These are phyloP conservation scores for Eupsittula cactorum DNA, from an alignment of 2,113 vertebrate species.

Conservation along the genomic window DNA sequence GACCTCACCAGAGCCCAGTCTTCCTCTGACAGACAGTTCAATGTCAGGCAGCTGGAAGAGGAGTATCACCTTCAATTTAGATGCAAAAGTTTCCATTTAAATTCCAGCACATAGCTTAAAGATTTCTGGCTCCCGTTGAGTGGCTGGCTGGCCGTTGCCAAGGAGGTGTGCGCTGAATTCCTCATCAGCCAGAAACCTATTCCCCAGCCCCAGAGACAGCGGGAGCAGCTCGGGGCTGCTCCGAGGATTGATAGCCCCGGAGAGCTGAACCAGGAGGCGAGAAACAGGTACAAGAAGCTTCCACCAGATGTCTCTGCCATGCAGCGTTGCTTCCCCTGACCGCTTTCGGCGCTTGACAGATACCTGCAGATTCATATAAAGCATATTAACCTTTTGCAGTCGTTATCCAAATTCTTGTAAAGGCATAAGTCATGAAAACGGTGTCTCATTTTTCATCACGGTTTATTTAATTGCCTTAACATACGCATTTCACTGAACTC, in stretches of 20 bases:
- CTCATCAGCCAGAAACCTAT: not conserved
- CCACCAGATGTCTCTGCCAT: constrained; percentile 67
- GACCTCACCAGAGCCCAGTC: not conserved
- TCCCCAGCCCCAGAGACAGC: not conserved
- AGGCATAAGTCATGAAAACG: not conserved
- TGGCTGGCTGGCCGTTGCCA: not conserved
- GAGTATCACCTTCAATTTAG: not conserved
- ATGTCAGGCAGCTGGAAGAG: not conserved
- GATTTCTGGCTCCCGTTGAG: not conserved
- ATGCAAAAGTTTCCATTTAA: constrained; percentile 36
- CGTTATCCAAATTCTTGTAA: constrained; percentile 41
- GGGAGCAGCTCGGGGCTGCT: not conserved
- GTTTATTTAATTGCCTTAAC: constrained; percentile 58
- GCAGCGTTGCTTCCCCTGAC: not conserved
- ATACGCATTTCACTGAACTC: not conserved
- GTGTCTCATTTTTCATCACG: constrained; percentile 19
- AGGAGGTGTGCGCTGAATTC: not conserved
- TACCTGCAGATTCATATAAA: constrained; percentile 27
- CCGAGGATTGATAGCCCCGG: fast-evolving
- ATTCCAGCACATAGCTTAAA: not conserved
- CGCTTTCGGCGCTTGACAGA: not conserved
- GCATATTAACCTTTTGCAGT: constrained; percentile 38
- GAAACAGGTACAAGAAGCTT: not conserved
- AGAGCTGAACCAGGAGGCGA: fast-evolving
- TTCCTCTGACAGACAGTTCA: not conserved